These are phyloP conservation scores for Exocentrus adspersus DNA, from an alignment of 2,888 invertebrate species.

Conservation along the genomic window DNA sequence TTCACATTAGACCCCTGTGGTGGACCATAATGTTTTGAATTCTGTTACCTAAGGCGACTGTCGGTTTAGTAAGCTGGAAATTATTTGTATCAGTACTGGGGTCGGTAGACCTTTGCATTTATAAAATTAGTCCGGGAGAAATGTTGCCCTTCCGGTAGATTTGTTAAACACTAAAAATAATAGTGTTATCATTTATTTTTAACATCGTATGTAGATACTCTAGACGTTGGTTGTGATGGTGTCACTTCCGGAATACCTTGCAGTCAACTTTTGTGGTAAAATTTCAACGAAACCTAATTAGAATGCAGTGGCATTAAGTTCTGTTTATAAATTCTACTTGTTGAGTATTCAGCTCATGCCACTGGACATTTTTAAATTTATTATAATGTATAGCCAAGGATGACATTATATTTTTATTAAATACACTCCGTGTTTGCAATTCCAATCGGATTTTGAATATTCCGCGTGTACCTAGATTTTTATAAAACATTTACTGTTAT, in stretches of 20 bases:
- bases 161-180: too few species aligned
- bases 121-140: background rate
- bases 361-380: conserved; percentile 23
- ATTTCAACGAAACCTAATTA: background rate
- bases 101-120: background rate
- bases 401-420: conserved; percentile 30
- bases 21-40: conserved; percentile 13
- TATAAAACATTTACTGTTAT: conserved; percentile 29
- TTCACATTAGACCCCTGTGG: conserved; percentile 23
- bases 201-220: too few species aligned
- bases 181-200: too few species aligned
- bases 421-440: conserved; percentile 23
- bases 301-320: background rate
- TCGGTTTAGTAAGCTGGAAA: background rate
- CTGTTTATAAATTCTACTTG: background rate
- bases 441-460: conserved; percentile 16
- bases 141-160: background rate
- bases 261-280: background rate
- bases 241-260: background rate
- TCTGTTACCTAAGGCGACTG: conserved; percentile 8
- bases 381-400: conserved; percentile 27
- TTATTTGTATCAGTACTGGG: background rate
- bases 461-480: conserved; percentile 19
- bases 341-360: conserved; percentile 16
- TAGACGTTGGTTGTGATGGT: too few species aligned